A percentile compares a stretch with the other conserved stretches of the same genome.
Conservation (phyloP, 2,888 invertebrate genomes). For the Phaonia tiefii region DNA sequence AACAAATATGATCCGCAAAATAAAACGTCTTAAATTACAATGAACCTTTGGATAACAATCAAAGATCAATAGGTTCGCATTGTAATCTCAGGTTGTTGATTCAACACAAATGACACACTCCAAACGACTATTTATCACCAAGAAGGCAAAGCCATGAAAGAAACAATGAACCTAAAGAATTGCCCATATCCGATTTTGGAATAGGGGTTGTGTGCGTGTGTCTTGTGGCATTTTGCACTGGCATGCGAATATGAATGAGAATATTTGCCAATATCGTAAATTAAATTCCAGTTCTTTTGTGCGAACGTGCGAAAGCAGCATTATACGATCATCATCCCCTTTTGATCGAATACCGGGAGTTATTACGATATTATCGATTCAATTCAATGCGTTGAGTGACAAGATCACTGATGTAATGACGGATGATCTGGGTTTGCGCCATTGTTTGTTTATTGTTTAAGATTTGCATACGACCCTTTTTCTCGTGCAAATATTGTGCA, state of each 20-base stretch:
- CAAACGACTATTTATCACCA: slow-evolving; percentile 2
- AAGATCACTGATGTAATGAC: neutral
- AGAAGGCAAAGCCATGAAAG: neutral
- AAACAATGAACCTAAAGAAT: too few relatives aligned
- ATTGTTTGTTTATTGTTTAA: too few relatives aligned
- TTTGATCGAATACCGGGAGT: neutral
- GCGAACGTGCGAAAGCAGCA: neutral
- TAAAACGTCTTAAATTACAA: slow-evolving; percentile 5
- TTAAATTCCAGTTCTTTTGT: too few relatives aligned
- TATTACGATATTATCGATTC: neutral
- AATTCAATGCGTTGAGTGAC: neutral
- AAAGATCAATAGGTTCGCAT: slow-evolving; percentile 12
- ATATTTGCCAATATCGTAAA: neutral
- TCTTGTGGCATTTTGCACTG: neutral
- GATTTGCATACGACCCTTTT: too few relatives aligned
- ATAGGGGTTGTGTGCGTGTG: neutral
- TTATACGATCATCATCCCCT: neutral
- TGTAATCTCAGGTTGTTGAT: slow-evolving; percentile 1
- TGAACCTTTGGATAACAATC: slow-evolving; percentile 9
- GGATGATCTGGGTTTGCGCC: neutral
- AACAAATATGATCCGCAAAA: too few relatives aligned
- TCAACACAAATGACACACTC: slow-evolving; percentile 26
- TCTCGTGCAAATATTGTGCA: too few relatives aligned
- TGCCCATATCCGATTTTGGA: neutral
- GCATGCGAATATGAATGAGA: neutral